These are phyloP conservation scores for Colaptes auratus DNA, from an alignment of 2,113 vertebrate species.

Conservation along the genomic window DNA sequence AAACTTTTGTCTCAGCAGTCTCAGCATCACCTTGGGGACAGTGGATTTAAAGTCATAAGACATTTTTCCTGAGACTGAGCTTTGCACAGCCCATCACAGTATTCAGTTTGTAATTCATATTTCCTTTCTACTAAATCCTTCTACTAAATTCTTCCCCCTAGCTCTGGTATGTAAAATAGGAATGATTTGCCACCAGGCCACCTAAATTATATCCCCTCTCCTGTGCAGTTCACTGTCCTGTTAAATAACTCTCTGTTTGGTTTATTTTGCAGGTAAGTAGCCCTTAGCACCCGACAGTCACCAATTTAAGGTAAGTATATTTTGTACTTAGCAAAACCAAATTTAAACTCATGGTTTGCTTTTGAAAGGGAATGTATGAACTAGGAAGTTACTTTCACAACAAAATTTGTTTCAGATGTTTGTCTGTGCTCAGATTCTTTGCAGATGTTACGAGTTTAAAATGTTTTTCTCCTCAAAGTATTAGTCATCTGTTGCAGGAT, in stretches of 20 bases:
- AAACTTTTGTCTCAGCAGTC: not conserved
- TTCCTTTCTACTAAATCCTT: not conserved
- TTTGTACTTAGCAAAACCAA: not conserved
- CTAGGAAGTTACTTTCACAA: not conserved
- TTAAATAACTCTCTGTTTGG: not conserved
- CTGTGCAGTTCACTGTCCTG: not conserved
- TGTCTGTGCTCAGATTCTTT: not conserved
- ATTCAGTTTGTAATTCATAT: not conserved
- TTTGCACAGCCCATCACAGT: not conserved
- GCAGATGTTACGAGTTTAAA: not conserved
- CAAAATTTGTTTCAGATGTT: slow-evolving; percentile 1
- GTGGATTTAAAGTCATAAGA: not conserved
- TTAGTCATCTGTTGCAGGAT: not conserved
- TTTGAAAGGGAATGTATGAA: not conserved
- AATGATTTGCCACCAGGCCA: not conserved
- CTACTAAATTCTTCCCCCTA: not conserved
- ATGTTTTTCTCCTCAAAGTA: not conserved
- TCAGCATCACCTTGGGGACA: not conserved
- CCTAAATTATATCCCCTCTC: not conserved
- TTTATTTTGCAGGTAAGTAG: slow-evolving; percentile 69
- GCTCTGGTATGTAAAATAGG: not conserved
- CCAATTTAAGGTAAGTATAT: slow-evolving; percentile 21
- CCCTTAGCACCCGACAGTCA: not conserved
- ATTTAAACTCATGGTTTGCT: not conserved
- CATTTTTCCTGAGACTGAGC: not conserved